A percentile compares a stretch with the other conserved stretches of the same genome.
These are phyloP conservation scores for Drosophila pseudoobscura DNA, from an alignment of 1,140 invertebrate species.

Conservation along the genomic window DNA sequence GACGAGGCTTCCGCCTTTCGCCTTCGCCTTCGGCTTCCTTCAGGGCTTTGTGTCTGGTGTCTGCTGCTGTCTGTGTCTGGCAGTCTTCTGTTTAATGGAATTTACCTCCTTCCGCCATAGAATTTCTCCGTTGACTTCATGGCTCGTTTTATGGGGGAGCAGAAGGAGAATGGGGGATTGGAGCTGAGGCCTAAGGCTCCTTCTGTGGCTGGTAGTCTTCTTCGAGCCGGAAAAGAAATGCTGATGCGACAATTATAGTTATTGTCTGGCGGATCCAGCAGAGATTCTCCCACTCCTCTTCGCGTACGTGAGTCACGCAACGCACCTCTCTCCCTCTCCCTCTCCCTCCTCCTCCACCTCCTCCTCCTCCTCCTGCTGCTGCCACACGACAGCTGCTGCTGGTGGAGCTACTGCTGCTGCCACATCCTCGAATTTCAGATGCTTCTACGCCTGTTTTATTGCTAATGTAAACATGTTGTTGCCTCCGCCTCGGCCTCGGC, in stretches of 20 bases:
- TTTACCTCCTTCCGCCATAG: conserved; percentile 31
- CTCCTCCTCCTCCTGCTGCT: conserved; percentile 14
- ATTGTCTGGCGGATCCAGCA: conserved; percentile 68
- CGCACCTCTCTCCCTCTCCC: conserved; percentile 24
- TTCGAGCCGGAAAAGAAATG: conserved; percentile 51
- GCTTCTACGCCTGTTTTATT: conserved; percentile 66
- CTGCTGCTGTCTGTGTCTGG: conserved; percentile 16
- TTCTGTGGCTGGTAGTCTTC: no score
- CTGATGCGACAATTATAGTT: conserved; percentile 80
- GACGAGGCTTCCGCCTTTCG: conserved; percentile 52
- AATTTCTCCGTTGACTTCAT: conserved; percentile 36
- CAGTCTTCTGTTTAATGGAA: conserved; percentile 67
- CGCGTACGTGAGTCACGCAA: conserved; percentile 54
- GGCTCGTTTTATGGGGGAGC: conserved; percentile 45
- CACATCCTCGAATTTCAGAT: conserved; percentile 59
- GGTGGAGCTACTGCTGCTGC: conserved; percentile 13
- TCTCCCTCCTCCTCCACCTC: not conserved
- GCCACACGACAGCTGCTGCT: conserved; percentile 23
- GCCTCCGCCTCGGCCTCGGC: not conserved
- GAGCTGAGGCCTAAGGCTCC: not conserved
- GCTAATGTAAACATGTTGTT: conserved; percentile 76
- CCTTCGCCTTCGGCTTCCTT: no score
- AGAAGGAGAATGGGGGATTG: no score
- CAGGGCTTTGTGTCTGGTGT: no score
- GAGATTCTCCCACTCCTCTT: conserved; percentile 8